Evolutionary conservation across 2,797 vertebrate genomes (phyloP), one percentile per base, ranked within the genome.

Genomic region (Cyclopterus lumpus): DNA sequence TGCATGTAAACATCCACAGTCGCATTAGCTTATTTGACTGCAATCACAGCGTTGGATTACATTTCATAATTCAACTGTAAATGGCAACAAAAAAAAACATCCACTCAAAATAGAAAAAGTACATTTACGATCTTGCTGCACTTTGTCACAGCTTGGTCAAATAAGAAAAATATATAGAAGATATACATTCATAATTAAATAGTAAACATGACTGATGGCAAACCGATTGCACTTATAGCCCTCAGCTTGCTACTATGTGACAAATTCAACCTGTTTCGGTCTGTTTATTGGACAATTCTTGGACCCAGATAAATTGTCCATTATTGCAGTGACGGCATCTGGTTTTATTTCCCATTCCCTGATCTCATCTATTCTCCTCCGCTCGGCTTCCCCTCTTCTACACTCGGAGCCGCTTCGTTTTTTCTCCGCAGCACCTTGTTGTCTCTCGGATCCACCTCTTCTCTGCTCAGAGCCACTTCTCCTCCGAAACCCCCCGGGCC

Each of bases 201-300:
- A 20, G 40, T 28, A 3, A 67, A 55, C n/a, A 11, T 38, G 20
- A 32, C 0, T 46, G 18, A 38, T 64, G 34, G 7, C 6, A 3
- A 34, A 59, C 20, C 51, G 3, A 48, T 38, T 14, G 36, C 5
- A 65, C 6, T 30, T 15, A 20, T 15, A 66, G 4, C 32, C 22
- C 2, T 54, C 1, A 40, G 40, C n/a, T 15, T 68, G 30, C 69
- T 79, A 63, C 73, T 87, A 88, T 44, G 85, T 91, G 46, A 90
- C 75, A 92, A 95, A 95, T n/a, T 90, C 91, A 1, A 94, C 94
- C 67, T 85, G 92, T 71, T 93, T 95, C 2, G 58, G 36, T 61
- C 80, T 80, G 38, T n/a, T 64, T 38, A 46, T 14, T 15, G 70
- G 46, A 14, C 75, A 55, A 20, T 44, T 69, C 75, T 80, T 93